Base-by-base conservation (phyloP, 1,140 invertebrate species). In the Rhynchophorus ferrugineus region DNA sequence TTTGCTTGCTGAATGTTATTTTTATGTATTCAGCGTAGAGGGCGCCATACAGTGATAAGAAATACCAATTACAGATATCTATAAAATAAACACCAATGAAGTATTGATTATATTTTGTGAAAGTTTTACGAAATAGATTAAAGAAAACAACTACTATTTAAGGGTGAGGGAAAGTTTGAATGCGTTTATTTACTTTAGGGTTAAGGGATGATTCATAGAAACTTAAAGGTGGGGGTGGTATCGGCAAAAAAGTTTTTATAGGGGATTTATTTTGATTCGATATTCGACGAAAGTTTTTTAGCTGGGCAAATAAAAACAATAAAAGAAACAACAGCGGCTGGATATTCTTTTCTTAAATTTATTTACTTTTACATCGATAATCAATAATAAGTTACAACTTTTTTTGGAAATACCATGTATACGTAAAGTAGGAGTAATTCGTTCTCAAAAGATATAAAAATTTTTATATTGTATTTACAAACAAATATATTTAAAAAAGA, bases 301-400 rank as follows among this genome's bases (percentile, higher is more conserved):
- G 13, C 35, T 18, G 29, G 38, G 44, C 47, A 47, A 54, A 54
- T 47, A 52, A 54, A 47, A 46, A 54, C 42, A 38, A 49, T 44
- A 13, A 13, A 44, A n/a, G n/a, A n/a, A n/a, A n/a, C n/a, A n/a
- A n/a, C n/a, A n/a, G n/a, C 20, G 37, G 43, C 35, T 49, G 18
- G 38, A 14, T 42, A 19, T 54, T 54, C 52, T 54, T 55, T 45
- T 49, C 36, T 44, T 55, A 47, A 49, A 36, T 55, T 55, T 55
- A 49, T 55, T 55, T 55, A 49, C 45, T 55, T 55, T 55, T 55
- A 49, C 53, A 55, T 55, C 46, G 41, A 54, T 54, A 54, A 54
- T 54, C 51, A 47, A 49, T 38, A 38, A 38, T 54, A 54, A 54
- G 52, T 55, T 55, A 55, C 46, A 55, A 55, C 53, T 55, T 55